Evolutionary conservation across 2,113 vertebrate genomes (phyloP).

Genomic region (Tetrao urogallus): DNA sequence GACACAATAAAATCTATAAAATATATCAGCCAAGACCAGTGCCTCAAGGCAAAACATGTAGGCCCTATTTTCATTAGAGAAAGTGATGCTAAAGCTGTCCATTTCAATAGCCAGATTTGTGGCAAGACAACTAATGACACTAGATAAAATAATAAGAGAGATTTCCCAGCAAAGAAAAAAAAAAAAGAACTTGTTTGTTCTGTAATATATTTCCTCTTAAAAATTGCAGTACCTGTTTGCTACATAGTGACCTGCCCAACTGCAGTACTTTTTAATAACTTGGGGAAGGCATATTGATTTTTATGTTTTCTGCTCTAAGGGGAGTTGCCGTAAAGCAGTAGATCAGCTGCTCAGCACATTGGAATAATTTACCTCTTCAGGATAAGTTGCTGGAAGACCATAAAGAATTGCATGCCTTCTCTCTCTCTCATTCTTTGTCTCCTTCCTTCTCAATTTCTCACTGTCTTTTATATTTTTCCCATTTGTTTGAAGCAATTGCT

Average conservation of each 20-base stretch:
- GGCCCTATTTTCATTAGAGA: background rate
- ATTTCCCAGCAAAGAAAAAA: background rate
- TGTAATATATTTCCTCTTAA: background rate
- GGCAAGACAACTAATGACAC: background rate
- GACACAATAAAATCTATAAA: background rate
- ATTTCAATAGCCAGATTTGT: background rate
- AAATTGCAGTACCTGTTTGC: background rate
- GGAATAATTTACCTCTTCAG: slow-evolving; percentile 17
- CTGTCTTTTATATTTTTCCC: background rate
- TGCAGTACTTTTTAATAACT: slow-evolving; percentile 25
- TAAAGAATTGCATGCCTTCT: background rate
- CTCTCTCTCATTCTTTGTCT: background rate
- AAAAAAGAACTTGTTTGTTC: background rate
- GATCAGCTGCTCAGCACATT: background rate
- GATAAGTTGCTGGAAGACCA: background rate
- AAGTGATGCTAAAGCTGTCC: fast-evolving
- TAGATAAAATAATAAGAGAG: background rate
- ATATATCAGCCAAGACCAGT: background rate
- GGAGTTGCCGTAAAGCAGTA: background rate
- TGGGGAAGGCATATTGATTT: slow-evolving; percentile 37
- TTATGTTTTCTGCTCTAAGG: background rate
- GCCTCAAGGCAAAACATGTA: background rate
- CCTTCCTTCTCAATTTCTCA: background rate
- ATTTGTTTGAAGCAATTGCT: background rate
- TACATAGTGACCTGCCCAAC: background rate